These are phyloP conservation scores for Darwinula stevensoni DNA, from an alignment of 2,888 invertebrate genomes.

Conservation along the genomic window DNA sequence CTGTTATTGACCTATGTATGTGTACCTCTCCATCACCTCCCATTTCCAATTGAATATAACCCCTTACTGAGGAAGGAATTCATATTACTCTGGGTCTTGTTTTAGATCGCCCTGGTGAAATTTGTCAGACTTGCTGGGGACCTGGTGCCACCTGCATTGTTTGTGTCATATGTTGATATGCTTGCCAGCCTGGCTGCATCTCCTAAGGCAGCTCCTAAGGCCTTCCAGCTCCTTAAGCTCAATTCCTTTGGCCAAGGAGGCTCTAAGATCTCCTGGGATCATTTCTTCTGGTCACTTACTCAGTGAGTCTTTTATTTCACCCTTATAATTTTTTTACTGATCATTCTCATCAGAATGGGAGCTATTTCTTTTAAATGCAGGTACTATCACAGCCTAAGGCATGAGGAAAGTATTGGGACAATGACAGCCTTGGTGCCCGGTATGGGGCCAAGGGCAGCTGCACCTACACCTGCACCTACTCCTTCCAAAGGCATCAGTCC, in stretches of 20 bases:
- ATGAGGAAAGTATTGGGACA: too few relatives aligned
- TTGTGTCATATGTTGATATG: conserved; percentile 62
- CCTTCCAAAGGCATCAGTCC: conserved; percentile 39
- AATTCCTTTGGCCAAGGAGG: conserved; percentile 21
- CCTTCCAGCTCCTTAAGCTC: conserved; percentile 42
- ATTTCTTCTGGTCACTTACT: conserved; percentile 46
- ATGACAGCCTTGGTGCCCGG: too few relatives aligned
- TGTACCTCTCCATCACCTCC: too few relatives aligned
- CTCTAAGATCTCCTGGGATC: conserved; percentile 46
- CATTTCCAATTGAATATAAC: conserved; percentile 7
- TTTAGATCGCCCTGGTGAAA: too few relatives aligned
- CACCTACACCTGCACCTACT: too few relatives aligned
- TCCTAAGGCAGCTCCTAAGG: conserved; percentile 39
- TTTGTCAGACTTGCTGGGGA: conserved; percentile 68
- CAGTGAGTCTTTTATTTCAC: too few relatives aligned
- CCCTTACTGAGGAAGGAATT: conserved; percentile 9
- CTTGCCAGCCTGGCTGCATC: conserved; percentile 41
- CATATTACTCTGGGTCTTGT: conserved; percentile 1
- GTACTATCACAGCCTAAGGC: conserved; percentile 1
- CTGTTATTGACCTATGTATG: too few relatives aligned
- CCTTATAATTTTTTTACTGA: too few relatives aligned
- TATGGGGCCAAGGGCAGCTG: too few relatives aligned
- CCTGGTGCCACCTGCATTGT: conserved; percentile 46
- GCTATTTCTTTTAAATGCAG: too few relatives aligned
- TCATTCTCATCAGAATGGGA: too few relatives aligned